Base-by-base conservation (phyloP, 2,797 vertebrate genomes). In the Furcifer pardalis region DNA sequence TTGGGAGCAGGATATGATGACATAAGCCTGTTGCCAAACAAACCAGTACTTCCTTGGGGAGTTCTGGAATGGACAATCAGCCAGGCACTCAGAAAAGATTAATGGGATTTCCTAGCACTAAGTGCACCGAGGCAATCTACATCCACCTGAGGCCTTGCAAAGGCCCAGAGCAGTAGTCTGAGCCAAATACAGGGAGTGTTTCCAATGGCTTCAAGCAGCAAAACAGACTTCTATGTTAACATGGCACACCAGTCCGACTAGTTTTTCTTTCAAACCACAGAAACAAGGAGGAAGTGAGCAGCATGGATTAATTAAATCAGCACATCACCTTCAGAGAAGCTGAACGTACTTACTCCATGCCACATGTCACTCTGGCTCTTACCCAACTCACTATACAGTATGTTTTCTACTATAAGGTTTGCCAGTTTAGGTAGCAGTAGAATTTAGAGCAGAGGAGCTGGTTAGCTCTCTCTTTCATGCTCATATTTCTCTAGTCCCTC, bases 81-180 rank as follows among this genome's bases (percentile, higher is more conserved):
- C 91, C 89, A 92, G 75, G 90, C 86, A 91, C 84, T 93, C 89
- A 90, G 89, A 91, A 91, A 93, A 95, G 91, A 94, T 94, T 93
- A 91, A 94, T 89, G 86, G 81, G 81, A 87, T 90, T 92, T 89
- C 89, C 68, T 12, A 30, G 87, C 85, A 87, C 89, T 82, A 35
- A 93, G 89, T 68, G 15, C 91, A 81, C 77, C 79, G 87, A 77
- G 86, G 49, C 82, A 77, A 86, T 35, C 87, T 72, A n/a, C 30
- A 85, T 84, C 86, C 88, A 85, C 90, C 91, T 89, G 87, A 91
- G 91, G 90, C 68, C 59, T 79, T 84, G 76, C 66, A 87, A 86
- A 66, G 56, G 81, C 44, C 60, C 78, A 79, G 72, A 72, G 35
- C 42, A 76, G 82, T 86, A 90, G 71, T 84, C 32, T 46, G 75